Conservation (phyloP, 2,113 vertebrate species). For the Psettodes erumei region DNA sequence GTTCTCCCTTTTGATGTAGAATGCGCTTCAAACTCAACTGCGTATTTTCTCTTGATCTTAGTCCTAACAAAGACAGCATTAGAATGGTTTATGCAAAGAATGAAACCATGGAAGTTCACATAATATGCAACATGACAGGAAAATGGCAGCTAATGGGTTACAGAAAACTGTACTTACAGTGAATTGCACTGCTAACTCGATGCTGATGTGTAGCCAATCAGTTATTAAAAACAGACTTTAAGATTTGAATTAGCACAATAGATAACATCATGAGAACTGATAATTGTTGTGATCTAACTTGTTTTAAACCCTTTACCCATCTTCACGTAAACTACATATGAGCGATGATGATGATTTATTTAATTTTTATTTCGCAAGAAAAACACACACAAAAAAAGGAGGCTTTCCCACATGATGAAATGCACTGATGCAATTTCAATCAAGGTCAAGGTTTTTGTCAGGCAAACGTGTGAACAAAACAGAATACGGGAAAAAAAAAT, state of each 20-base stretch:
- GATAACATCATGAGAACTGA: not conserved
- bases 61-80: slow-evolving; percentile 42
- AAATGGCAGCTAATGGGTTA: not conserved
- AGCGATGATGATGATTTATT: not conserved
- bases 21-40: slow-evolving; percentile 63
- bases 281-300: not conserved
- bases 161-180: not conserved
- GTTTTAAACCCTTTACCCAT: not conserved
- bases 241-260: not conserved
- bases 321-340: not conserved
- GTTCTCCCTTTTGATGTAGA: slow-evolving; percentile 59
- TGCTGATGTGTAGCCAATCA: not conserved
- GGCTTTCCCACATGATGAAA: slow-evolving; percentile 5
- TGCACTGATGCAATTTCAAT: not conserved
- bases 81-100: slow-evolving; percentile 33
- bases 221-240: not conserved
- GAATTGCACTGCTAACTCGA: not conserved
- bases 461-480: slow-evolving; percentile 21
- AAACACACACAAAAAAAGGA: not conserved
- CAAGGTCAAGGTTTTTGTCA: not conserved
- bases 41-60: slow-evolving; percentile 57
- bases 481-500: not conserved
- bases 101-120: slow-evolving; percentile 21
- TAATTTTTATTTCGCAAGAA: not conserved
- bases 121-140: slow-evolving; percentile 14